Evolutionary conservation across 64 coral and sea anemone genomes (phyloP).

Genomic region (Hydrozoanthus tunicans): DNA sequence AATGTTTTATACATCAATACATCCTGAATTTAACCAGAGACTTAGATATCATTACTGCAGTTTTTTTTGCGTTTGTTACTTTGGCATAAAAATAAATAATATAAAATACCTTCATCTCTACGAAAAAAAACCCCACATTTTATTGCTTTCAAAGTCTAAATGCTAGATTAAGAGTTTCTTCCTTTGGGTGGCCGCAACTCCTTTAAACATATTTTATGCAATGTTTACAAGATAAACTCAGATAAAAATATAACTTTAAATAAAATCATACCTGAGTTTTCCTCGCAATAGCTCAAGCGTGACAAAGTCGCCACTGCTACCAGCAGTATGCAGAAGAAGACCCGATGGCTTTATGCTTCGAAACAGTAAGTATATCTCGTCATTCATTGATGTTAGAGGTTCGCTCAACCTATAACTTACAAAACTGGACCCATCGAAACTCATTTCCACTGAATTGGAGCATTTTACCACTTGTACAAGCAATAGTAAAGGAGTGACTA

Average conservation of each 20-base stretch:
- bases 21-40: constrained; percentile 34
- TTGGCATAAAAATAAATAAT: not conserved
- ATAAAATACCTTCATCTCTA: not conserved
- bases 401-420: constrained; percentile 66
- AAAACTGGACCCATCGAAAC: constrained; percentile 75
- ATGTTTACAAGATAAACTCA: constrained; percentile 58
- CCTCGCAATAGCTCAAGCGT: constrained; percentile 90
- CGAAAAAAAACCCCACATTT: not conserved
- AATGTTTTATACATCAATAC: constrained; percentile 2
- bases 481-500: not conserved
- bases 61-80: not conserved
- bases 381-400: constrained; percentile 21
- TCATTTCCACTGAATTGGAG: constrained; percentile 50
- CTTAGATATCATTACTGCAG: constrained; percentile 37
- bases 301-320: constrained; percentile 77
- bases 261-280: constrained; percentile 83
- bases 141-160: not conserved
- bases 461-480: constrained; percentile 19
- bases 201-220: constrained; percentile 34
- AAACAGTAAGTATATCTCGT: constrained; percentile 74
- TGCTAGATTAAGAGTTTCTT: not conserved
- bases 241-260: constrained; percentile 58
- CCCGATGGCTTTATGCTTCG: constrained; percentile 81
- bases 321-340: constrained; percentile 74
- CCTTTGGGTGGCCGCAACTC: not conserved